Percentiles rank a stretch among this genome's conserved stretches.
phyloP scores from a whole-genome alignment of 2,797 vertebrate species.

The Sebastolobus alascanus region DNA sequence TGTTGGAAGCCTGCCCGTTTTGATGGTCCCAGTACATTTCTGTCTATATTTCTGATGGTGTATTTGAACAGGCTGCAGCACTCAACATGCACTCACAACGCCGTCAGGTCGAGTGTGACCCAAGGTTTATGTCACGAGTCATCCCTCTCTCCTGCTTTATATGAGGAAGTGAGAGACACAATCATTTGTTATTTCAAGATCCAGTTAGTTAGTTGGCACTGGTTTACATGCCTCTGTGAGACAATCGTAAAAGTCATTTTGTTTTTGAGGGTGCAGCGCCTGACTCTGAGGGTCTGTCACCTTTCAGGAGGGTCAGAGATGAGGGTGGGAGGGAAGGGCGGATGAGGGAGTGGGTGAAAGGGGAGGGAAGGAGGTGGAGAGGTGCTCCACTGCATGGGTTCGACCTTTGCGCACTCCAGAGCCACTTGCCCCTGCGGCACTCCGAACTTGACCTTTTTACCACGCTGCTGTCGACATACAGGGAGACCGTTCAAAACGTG shows the following conservation, averaged over 20 bases:
- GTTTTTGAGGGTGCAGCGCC: constrained; percentile 19
- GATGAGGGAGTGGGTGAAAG: constrained; percentile 15
- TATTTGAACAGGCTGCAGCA: neutral
- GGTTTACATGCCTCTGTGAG: constrained; percentile 19
- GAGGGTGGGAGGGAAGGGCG: constrained; percentile 11
- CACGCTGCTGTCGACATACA: constrained; percentile 18
- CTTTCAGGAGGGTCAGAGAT: constrained; percentile 27
- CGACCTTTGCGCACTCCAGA: constrained; percentile 63
- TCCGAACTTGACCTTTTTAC: constrained; percentile 62
- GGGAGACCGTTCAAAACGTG: constrained; percentile 40
- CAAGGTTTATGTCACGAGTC: constrained; percentile 29
- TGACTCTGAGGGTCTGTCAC: constrained; percentile 29
- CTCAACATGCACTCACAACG: constrained; percentile 29
- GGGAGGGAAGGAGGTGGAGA: constrained; percentile 52
- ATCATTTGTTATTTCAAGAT: constrained; percentile 41
- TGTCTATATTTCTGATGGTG: constrained; percentile 23
- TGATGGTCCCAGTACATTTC: neutral
- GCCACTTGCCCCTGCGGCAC: constrained; percentile 59
- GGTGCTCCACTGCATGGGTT: constrained; percentile 66
- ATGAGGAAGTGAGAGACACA: constrained; percentile 1
- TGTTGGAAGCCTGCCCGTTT: constrained; percentile 5
- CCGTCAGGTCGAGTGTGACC: constrained; percentile 20
- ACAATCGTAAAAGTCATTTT: constrained; percentile 31
- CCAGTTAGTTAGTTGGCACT: neutral
- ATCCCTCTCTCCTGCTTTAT: constrained; percentile 9